Conservation (phyloP, 2,888 invertebrate genomes). For the Dynastes hyllus region DNA sequence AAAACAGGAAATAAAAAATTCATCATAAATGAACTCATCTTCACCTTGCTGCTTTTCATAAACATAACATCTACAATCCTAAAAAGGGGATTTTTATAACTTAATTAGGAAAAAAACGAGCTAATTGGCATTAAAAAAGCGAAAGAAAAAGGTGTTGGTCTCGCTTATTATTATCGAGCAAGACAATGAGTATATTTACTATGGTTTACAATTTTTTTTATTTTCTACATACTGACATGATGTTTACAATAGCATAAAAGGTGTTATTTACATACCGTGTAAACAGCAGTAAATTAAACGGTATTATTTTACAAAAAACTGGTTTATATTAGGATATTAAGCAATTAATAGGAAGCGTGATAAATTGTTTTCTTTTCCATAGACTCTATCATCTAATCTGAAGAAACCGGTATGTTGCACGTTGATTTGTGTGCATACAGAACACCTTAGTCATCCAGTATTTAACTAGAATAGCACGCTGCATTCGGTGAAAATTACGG, state of each 20-base stretch:
- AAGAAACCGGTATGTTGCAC: not conserved
- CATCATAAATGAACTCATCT: not conserved
- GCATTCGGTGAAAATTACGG: not conserved
- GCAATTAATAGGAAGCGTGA: not conserved
- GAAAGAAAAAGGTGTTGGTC: not conserved
- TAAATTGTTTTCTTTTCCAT: not conserved
- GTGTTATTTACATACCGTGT: too few relatives aligned
- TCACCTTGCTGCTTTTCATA: slow-evolving; percentile 1
- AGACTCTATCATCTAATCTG: not conserved
- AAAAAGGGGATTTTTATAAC: slow-evolving; percentile 10
- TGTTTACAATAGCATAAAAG: too few relatives aligned
- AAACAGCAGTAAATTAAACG: too few relatives aligned
- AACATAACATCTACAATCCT: not conserved
- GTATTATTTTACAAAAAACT: too few relatives aligned
- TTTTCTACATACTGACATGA: too few relatives aligned
- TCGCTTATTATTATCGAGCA: too few relatives aligned
- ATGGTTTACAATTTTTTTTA: too few relatives aligned
- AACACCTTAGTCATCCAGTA: not conserved
- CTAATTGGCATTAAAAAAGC: not conserved
- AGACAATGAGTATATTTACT: too few relatives aligned
- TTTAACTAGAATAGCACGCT: not conserved
- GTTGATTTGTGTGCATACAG: not conserved
- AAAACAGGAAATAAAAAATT: not conserved
- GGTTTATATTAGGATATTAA: too few relatives aligned
- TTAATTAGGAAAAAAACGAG: not conserved